A percentile compares a stretch with the other conserved stretches of the same genome.
These are phyloP conservation scores for Zhengitettix transpicula DNA, from an alignment of 2,888 invertebrate genomes.

Conservation along the genomic window DNA sequence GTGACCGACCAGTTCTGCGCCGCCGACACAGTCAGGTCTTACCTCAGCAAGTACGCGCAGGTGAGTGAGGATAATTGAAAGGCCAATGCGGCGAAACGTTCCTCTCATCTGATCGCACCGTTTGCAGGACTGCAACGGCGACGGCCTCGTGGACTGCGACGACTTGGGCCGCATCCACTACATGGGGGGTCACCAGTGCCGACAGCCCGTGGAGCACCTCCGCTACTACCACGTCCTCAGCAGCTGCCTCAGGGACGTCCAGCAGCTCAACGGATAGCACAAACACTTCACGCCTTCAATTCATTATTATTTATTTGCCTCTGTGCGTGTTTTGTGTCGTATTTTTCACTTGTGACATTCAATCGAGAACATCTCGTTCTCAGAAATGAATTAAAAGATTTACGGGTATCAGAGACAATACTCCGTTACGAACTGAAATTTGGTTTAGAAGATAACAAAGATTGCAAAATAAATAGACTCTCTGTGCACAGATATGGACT, in stretches of 20 bases:
- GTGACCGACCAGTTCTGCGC: constrained; percentile 63
- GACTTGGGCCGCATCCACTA: constrained; percentile 22
- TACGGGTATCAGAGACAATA: no score
- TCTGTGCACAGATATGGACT: no score
- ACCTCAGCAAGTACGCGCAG: constrained; percentile 62
- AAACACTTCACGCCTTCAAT: no score
- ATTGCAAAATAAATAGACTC: no score
- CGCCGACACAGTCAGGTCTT: constrained; percentile 58
- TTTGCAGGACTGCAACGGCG: constrained; percentile 20
- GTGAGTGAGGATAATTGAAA: constrained; percentile 23
- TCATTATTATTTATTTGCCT: no score
- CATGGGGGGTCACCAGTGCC: constrained; percentile 19
- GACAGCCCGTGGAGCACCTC: constrained; percentile 14
- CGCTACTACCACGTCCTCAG: constrained; percentile 18
- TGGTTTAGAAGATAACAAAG: no score
- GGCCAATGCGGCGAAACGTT: no score
- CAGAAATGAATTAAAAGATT: no score
- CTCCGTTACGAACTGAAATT: no score
- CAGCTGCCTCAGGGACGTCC: constrained; percentile 12
- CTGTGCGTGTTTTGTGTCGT: no score
- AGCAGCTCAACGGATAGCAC: constrained; percentile 4
- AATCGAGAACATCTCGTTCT: no score
- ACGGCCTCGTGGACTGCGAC: constrained; percentile 19
- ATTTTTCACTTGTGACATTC: no score
- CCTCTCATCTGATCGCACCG: neutral